These are phyloP conservation scores for Cephalopachus bancanus DNA, from an alignment of 2,797 vertebrate genomes.

Conservation along the genomic window DNA sequence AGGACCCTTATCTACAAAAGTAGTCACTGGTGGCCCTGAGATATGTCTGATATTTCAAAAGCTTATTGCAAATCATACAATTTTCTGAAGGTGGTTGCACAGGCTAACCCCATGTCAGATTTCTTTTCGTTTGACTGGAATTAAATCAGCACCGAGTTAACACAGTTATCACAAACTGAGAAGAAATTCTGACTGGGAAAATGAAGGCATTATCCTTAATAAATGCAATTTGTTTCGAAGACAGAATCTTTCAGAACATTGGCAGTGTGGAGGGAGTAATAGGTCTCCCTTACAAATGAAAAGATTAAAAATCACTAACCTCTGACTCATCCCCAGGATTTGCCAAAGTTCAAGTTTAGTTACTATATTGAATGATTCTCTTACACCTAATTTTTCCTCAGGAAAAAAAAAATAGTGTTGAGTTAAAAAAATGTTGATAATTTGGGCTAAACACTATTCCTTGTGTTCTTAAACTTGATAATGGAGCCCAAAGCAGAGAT, in stretches of 20 bases:
- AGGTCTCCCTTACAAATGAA: constrained; percentile 40
- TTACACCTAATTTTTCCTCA: constrained; percentile 37
- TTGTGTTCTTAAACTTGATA: not conserved
- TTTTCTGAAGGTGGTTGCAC: not conserved
- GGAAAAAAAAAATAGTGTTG: not conserved
- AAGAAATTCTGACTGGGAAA: constrained; percentile 29
- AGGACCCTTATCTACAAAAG: not conserved
- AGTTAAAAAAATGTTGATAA: not conserved
- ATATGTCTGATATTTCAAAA: constrained; percentile 51
- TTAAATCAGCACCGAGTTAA: constrained; percentile 54
- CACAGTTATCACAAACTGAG: not conserved
- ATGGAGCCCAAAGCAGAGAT: constrained; percentile 28
- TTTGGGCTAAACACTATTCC: not conserved
- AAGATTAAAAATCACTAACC: constrained; percentile 32
- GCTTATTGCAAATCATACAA: not conserved
- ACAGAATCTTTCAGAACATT: constrained; percentile 41
- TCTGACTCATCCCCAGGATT: constrained; percentile 13
- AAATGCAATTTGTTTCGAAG: constrained; percentile 50
- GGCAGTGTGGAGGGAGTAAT: constrained; percentile 6
- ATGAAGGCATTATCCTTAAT: constrained; percentile 50
- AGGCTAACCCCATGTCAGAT: not conserved
- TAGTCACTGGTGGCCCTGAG: not conserved
- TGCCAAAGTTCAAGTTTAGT: constrained; percentile 51
- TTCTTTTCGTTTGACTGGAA: constrained; percentile 34
- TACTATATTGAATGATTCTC: constrained; percentile 28